A percentile compares a stretch with the other conserved stretches of the same genome.
These are phyloP conservation scores for Anthoscopus minutus DNA, from an alignment of 2,113 vertebrate genomes.

Conservation along the genomic window DNA sequence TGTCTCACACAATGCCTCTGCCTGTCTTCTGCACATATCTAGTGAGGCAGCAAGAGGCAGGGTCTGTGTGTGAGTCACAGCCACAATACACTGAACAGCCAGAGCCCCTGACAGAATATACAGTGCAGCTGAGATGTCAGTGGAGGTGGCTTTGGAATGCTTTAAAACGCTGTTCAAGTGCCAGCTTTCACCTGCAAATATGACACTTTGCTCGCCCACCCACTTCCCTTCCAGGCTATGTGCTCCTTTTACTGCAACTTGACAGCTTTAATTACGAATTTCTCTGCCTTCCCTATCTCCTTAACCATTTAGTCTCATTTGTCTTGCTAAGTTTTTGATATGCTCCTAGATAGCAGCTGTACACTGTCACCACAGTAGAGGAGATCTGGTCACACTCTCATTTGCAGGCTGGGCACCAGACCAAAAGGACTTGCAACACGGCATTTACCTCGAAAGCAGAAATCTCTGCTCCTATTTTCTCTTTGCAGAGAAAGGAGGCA, in stretches of 20 bases:
- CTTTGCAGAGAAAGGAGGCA: background rate
- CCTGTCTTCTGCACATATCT: background rate
- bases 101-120: background rate
- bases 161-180: constrained; percentile 19
- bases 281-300: background rate
- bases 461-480: background rate
- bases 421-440: background rate
- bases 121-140: constrained; percentile 21
- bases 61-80: constrained; percentile 41
- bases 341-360: background rate
- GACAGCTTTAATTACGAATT: constrained; percentile 37
- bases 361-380: background rate
- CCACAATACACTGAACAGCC: background rate
- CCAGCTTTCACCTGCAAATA: constrained; percentile 11
- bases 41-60: background rate
- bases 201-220: constrained; percentile 2
- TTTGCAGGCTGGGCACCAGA: background rate
- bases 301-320: background rate
- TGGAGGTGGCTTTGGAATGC: constrained; percentile 40
- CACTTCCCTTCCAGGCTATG: background rate
- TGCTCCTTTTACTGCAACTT: background rate
- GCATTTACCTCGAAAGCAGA: background rate
- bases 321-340: background rate
- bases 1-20: background rate
- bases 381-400: background rate